Conservation (phyloP, 53 echinoderm and acorn worm species). For the Actinopyga echinites region DNA sequence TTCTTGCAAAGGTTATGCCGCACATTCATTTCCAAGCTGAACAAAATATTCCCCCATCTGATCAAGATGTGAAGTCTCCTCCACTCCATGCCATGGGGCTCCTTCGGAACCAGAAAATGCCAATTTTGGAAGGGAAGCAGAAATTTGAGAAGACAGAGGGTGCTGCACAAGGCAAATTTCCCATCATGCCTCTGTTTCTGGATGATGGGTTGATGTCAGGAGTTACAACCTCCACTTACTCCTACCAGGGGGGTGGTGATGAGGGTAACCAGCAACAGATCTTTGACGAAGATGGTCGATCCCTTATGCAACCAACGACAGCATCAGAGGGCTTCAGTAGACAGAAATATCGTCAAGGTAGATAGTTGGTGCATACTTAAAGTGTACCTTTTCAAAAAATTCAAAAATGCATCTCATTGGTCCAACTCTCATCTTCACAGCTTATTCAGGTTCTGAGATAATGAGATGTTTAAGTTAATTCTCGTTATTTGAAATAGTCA, state of each 20-base stretch:
- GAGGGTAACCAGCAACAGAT: slow-evolving; percentile 44
- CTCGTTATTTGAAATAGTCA: too few relatives aligned
- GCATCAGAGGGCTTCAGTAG: slow-evolving; percentile 44
- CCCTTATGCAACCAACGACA: slow-evolving; percentile 33
- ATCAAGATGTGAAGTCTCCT: slow-evolving; percentile 43
- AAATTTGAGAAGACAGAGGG: slow-evolving; percentile 38
- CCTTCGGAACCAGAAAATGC: slow-evolving; percentile 83
- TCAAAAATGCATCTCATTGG: too few relatives aligned
- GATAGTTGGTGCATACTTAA: too few relatives aligned
- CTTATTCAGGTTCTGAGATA: too few relatives aligned
- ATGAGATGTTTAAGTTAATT: too few relatives aligned
- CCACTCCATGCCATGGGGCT: slow-evolving; percentile 88
- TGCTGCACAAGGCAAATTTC: not conserved
- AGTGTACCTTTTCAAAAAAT: too few relatives aligned
- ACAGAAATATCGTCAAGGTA: slow-evolving; percentile 13
- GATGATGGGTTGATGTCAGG: slow-evolving; percentile 68
- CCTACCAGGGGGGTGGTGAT: slow-evolving; percentile 38
- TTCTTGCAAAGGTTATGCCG: slow-evolving; percentile 79
- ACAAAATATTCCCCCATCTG: not conserved
- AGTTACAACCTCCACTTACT: slow-evolving; percentile 67
- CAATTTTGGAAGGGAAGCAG: slow-evolving; percentile 53
- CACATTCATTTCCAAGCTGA: slow-evolving; percentile 69
- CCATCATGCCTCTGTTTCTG: slow-evolving; percentile 62
- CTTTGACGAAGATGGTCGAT: slow-evolving; percentile 19
- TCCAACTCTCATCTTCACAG: too few relatives aligned